Evolutionary conservation across 1,140 invertebrate species (phyloP).

Genomic region (Reticulitermes speratus): DNA sequence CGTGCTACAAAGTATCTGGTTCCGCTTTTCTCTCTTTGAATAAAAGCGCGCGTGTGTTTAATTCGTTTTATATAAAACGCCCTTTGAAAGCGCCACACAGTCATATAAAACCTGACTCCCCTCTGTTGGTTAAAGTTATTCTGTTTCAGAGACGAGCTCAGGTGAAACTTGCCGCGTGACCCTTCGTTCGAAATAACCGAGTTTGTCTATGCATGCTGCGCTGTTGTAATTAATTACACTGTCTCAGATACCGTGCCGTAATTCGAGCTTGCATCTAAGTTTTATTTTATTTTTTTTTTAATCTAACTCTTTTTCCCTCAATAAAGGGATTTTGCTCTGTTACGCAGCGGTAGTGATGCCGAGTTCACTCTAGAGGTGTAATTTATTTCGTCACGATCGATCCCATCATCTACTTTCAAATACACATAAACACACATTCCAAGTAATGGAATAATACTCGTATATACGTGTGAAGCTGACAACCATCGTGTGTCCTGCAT

Average conservation of each 20-base stretch:
- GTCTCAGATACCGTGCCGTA: not conserved
- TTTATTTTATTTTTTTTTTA: not conserved
- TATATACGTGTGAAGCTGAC: too few species aligned
- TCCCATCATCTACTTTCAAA: too few species aligned
- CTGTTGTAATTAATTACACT: not conserved
- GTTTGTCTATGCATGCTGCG: not conserved
- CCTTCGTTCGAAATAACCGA: not conserved
- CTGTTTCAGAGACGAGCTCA: not conserved
- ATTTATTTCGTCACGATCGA: too few species aligned
- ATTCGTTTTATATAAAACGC: slow-evolving; percentile 19
- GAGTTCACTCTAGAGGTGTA: too few species aligned
- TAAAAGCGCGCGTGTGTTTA: slow-evolving; percentile 7
- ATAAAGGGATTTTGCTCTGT: not conserved
- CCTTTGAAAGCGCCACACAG: slow-evolving; percentile 8
- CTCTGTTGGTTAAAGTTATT: not conserved
- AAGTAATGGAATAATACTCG: too few species aligned
- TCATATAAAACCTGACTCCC: not conserved
- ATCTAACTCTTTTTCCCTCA: not conserved
- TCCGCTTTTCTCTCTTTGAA: slow-evolving; percentile 15
- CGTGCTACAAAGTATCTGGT: not conserved
- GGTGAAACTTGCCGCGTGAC: not conserved
- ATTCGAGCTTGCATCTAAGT: not conserved
- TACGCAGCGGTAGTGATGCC: not conserved
- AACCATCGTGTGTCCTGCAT: too few species aligned
- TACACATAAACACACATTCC: too few species aligned